A percentile compares a stretch with the other conserved stretches of the same genome.
Evolutionary conservation across 2,797 vertebrate genomes (phyloP).

Genomic region (Megaceryle alcyon): DNA sequence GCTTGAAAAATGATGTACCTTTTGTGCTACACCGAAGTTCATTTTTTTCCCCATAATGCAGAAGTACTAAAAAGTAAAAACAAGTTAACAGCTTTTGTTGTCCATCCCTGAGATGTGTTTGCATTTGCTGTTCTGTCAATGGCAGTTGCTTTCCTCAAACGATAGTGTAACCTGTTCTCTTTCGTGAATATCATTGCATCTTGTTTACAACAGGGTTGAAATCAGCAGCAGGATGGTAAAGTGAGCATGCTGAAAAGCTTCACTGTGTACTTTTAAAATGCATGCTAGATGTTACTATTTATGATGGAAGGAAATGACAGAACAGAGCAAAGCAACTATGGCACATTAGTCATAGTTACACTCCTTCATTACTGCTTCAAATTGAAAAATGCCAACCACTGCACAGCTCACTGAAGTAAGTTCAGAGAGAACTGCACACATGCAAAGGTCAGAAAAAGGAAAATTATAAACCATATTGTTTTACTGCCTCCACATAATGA

Average conservation of each 20-base stretch:
- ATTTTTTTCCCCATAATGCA: too few relatives aligned
- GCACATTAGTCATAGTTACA: slow-evolving; percentile 63
- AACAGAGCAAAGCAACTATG: not conserved
- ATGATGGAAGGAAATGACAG: slow-evolving; percentile 51
- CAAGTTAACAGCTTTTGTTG: not conserved
- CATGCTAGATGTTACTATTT: not conserved
- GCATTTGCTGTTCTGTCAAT: not conserved
- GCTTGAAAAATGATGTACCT: not conserved
- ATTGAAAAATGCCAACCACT: slow-evolving; percentile 65
- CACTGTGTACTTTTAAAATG: not conserved
- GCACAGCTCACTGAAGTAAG: slow-evolving; percentile 57
- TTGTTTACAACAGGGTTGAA: not conserved
- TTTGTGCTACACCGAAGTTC: not conserved
- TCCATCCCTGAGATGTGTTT: not conserved
- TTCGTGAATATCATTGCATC: not conserved
- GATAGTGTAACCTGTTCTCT: not conserved
- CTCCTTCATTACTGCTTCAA: slow-evolving; percentile 68
- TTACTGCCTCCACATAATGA: slow-evolving; percentile 52
- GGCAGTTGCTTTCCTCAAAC: not conserved
- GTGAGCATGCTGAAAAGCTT: not conserved
- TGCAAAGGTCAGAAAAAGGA: slow-evolving; percentile 68
- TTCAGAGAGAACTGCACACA: slow-evolving; percentile 50
- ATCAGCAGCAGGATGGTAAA: too few relatives aligned
- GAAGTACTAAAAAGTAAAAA: not conserved
- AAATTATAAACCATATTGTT: slow-evolving; percentile 69